Conservation (phyloP, 2,797 vertebrate species). For the Brotula barbata region DNA sequence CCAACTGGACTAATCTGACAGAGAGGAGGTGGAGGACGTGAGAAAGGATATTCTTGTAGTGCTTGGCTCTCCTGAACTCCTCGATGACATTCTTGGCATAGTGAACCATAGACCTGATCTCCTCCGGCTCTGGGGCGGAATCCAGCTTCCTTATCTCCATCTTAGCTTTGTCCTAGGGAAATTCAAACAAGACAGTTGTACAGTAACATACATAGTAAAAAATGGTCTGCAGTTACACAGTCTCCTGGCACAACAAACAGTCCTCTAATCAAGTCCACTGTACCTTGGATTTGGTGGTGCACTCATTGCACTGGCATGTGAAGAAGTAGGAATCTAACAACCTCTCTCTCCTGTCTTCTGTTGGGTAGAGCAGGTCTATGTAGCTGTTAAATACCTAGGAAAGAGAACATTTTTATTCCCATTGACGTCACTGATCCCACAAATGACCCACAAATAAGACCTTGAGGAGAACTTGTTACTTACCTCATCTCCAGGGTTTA, state of each 20-base stretch:
- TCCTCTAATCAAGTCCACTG: neutral
- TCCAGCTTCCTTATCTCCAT: slow-evolving; percentile 84
- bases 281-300: slow-evolving; percentile 89
- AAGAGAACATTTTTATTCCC: neutral
- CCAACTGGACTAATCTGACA: neutral
- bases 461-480: neutral
- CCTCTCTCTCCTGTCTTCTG: slow-evolving; percentile 92
- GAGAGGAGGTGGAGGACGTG: neutral
- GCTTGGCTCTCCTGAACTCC: slow-evolving; percentile 96
- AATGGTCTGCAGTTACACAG: no score
- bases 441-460: no score
- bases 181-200: slow-evolving; percentile 4
- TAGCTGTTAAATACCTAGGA: slow-evolving; percentile 94
- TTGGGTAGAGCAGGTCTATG: slow-evolving; percentile 97
- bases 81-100: slow-evolving; percentile 95
- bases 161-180: slow-evolving; percentile 89
- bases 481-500: slow-evolving; percentile 92
- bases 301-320: slow-evolving; percentile 91
- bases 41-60: slow-evolving; percentile 99
- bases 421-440: neutral
- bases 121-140: slow-evolving; percentile 80
- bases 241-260: no score
- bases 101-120: slow-evolving; percentile 84
- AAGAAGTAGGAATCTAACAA: slow-evolving; percentile 95
- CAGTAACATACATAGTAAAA: no score